Base-by-base conservation (phyloP, 2,888 invertebrate species). In the Ornithoptera alexandrae region DNA sequence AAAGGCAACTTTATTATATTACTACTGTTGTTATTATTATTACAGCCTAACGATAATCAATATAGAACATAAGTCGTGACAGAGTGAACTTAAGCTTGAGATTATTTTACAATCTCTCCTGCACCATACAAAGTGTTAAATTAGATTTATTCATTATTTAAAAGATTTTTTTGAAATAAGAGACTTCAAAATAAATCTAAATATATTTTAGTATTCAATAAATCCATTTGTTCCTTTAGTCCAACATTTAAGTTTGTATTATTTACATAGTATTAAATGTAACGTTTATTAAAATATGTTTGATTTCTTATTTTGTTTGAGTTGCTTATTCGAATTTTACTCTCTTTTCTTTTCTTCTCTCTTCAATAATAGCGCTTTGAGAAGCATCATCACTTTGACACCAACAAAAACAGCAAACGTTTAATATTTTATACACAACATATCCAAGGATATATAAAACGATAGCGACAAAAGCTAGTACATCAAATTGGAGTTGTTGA, bases 301-400 rank as follows among this genome's bases (percentile, higher is more conserved):
- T 61, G 15, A 39, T 61, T 61, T 61, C n/a, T 10, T n/a, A 42
- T 20, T 39, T 61, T 22, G 30, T 61, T 50, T 17, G 22, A 53
- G 53, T 61, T 42, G 39, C n/a, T 83, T 75, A 92, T 80, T 92
- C 92, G 76, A 92, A 92, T 74, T 92, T 92, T 0, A 92, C 92
- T 79, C 90, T 82, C 76, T 86, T 92, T 36, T 82, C 79, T 75
- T 79, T 80, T 75, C 80, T 85, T 72, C 87, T 85, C 67, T 88
- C 89, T 24, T 74, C 73, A 18, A 73, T 46, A 22, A 73, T 72
- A n/a, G 72, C 72, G 22, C 59, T 72, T 72, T 81, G 77, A n/a
- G 77, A 65, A 62, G 74, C 76, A 4, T 72, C 70, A 58, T 85
- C 82, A 8, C 73, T 81, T 64, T 74, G 78, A 70, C 84, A 89